Conservation (phyloP, 2,797 vertebrate genomes). For the Chiroxiphia lanceolata region DNA sequence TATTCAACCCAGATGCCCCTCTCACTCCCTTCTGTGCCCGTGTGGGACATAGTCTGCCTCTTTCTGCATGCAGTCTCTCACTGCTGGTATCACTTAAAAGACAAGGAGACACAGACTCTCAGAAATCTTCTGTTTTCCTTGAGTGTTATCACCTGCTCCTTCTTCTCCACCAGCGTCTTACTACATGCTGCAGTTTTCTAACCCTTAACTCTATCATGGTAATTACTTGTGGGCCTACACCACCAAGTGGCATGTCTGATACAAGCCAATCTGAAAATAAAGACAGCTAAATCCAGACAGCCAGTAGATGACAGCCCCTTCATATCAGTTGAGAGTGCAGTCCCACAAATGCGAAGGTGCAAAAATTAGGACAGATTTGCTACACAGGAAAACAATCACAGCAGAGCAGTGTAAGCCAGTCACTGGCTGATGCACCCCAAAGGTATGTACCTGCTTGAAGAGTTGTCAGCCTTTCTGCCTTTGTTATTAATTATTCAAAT, state of each 20-base stretch:
- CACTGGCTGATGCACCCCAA: background rate
- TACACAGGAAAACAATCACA: background rate
- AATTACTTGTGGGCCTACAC: background rate
- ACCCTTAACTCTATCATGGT: background rate
- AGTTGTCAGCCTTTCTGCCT: fast-evolving
- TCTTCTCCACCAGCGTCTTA: background rate
- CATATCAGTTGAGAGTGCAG: background rate
- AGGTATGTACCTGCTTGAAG: background rate
- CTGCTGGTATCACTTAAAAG: background rate
- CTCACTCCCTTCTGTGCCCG: background rate
- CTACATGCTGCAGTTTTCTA: background rate
- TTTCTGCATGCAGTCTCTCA: background rate
- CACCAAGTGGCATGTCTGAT: background rate
- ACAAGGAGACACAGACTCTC: background rate
- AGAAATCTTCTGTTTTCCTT: background rate
- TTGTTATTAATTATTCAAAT: background rate
- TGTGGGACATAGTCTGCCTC: background rate
- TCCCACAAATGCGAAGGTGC: background rate
- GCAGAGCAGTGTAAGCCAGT: background rate
- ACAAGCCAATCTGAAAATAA: background rate
- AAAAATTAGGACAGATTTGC: background rate
- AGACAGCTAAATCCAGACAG: background rate
- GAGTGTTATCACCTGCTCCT: background rate
- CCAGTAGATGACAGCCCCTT: background rate
- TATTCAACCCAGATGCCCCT: background rate